phyloP scores from a whole-genome alignment of 2,113 vertebrate species.

The Balaenoptera acutorostrata region DNA sequence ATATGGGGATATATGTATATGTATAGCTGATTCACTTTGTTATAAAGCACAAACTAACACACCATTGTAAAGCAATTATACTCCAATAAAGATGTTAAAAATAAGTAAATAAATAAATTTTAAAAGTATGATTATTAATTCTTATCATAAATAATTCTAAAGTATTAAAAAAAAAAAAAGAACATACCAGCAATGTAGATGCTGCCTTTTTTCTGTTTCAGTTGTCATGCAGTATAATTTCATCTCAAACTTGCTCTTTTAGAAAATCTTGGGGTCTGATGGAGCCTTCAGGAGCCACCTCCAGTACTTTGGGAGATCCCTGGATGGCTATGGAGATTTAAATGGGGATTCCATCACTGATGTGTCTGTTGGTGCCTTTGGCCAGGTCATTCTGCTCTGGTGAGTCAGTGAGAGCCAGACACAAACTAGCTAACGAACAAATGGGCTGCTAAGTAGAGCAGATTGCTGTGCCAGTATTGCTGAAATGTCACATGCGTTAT shows the following conservation, averaged over 20 bases:
- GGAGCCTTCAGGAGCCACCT: conserved; percentile 82
- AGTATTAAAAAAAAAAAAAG: background rate
- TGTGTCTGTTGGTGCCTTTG: conserved; percentile 89
- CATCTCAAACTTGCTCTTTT: conserved; percentile 38
- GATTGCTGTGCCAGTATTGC: background rate
- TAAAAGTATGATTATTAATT: too few relatives aligned
- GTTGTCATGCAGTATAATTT: background rate
- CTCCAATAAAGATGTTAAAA: too few relatives aligned
- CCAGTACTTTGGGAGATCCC: conserved; percentile 91
- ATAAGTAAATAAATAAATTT: too few relatives aligned
- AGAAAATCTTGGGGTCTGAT: conserved; percentile 90
- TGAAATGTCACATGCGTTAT: background rate
- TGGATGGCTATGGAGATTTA: conserved; percentile 89
- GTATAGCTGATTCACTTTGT: too few relatives aligned
- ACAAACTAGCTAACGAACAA: background rate
- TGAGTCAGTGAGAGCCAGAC: conserved; percentile 73
- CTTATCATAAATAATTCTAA: too few relatives aligned
- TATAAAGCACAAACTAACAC: too few relatives aligned
- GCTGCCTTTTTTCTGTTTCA: background rate
- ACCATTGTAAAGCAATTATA: too few relatives aligned
- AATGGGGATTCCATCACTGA: conserved; percentile 89
- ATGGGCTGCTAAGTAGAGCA: background rate
- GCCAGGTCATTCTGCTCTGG: conserved; percentile 92
- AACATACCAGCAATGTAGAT: background rate
- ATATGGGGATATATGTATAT: too few relatives aligned